Evolutionary conservation across 2,113 vertebrate genomes (phyloP), one percentile per base, ranked within the genome.

Genomic region (Nesogale talazaci): DNA sequence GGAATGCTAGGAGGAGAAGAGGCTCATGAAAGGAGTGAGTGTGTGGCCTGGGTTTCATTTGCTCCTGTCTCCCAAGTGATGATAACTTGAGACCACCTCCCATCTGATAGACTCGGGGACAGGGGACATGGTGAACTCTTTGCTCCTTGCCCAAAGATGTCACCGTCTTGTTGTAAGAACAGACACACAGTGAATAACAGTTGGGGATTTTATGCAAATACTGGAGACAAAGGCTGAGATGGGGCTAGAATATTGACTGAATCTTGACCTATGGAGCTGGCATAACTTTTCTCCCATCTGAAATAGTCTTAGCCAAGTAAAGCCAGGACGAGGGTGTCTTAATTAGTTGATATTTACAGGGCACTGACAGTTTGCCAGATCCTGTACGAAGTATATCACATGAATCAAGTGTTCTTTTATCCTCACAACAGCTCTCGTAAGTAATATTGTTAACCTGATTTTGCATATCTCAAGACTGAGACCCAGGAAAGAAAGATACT

Each of bases 301-400:
- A 82, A 89, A 85, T 59, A 92, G 87, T 78, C 46, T 29, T 74
- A 70, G 56, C 10, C 77, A 59, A 84, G 74, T 52, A 38, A 91
- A 81, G 69, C 69, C 27, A 82, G 65, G 61, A 57, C n/a, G 84
- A 96, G 46, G 78, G 78, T 9, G 57, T 61, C 81, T 89, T 85
- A 59, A 74, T 74, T 65, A 75, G 77, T 38, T 95, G 93, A 78
- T 38, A 81, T 89, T 81, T 83, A 69, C 61, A 25, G 15, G 88
- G n/a, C 7, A 15, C 56, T 65, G 69, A 89, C 20, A 67, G 38
- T 27, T 56, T 34, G 22, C 81, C 91, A 89, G 74, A 40, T 10
- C n/a, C 31, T 29, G 11, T 23, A 83, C 87, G 11, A 27, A 69
- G 69, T 3, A 56, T 9, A 20, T 86, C 14, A 1, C 3, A 31